These are phyloP conservation scores for Baccha elongata DNA, from an alignment of 2,888 invertebrate genomes.

Conservation along the genomic window DNA sequence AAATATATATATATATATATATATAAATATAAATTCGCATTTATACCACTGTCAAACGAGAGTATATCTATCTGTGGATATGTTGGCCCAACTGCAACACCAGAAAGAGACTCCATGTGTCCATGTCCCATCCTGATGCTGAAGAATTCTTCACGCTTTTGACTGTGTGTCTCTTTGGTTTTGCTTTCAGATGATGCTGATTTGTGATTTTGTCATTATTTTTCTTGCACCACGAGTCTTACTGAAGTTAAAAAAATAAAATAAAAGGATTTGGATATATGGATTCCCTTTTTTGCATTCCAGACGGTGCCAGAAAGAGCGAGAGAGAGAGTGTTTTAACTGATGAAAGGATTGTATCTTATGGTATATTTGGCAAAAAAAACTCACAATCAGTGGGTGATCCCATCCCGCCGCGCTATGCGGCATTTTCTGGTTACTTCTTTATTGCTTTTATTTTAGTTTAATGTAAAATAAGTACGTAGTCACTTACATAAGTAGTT, in stretches of 20 bases:
- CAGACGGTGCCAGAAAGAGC: not conserved
- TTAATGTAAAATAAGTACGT: too few relatives aligned
- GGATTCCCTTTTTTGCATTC: conserved; percentile 65
- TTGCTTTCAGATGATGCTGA: conserved; percentile 69
- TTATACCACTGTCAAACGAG: not conserved
- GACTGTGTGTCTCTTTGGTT: conserved; percentile 56
- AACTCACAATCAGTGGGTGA: conserved; percentile 65
- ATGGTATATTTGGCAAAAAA: conserved; percentile 13
- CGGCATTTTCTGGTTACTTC: conserved; percentile 51
- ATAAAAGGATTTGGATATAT: conserved; percentile 26
- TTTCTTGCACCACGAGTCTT: conserved; percentile 60
- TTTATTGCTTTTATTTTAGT: not conserved
- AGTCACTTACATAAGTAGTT: too few relatives aligned
- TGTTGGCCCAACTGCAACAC: conserved; percentile 21
- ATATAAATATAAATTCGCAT: conserved; percentile 7
- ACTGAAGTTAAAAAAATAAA: conserved; percentile 3
- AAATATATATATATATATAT: not conserved
- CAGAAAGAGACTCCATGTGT: conserved; percentile 1
- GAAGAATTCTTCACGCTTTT: conserved; percentile 68
- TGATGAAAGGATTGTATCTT: conserved; percentile 67
- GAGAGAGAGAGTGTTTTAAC: conserved; percentile 52
- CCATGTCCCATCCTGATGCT: conserved; percentile 27
- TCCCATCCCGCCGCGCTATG: conserved; percentile 61
- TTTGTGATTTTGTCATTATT: conserved; percentile 73
- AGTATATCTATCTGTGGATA: conserved; percentile 15